A percentile compares a stretch with the other conserved stretches of the same genome.
Conservation (phyloP, 1,140 invertebrate species). For the Acromyrmex charruanus region DNA sequence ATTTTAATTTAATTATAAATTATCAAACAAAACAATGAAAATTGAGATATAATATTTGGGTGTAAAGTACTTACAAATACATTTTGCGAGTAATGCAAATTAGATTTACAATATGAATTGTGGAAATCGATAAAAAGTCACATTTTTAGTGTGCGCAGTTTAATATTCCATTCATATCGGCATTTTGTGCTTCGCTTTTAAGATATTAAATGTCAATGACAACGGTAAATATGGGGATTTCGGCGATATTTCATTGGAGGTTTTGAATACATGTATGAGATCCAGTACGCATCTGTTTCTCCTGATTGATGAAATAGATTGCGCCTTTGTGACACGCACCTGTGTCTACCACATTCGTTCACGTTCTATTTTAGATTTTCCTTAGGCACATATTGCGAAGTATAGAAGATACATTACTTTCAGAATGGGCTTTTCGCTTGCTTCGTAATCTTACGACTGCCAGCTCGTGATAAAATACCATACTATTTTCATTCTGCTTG, state of each 20-base stretch:
- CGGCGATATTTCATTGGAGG: conserved; percentile 54
- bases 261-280: conserved; percentile 65
- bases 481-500: conserved; percentile 19
- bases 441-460: conserved; percentile 30
- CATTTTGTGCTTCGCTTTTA: conserved; percentile 49
- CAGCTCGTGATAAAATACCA: background rate
- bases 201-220: conserved; percentile 62
- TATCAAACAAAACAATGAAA: background rate
- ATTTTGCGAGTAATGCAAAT: background rate
- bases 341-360: conserved; percentile 71
- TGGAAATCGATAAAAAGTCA: background rate
- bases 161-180: conserved; percentile 43
- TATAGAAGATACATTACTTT: conserved; percentile 55
- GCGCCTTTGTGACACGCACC: conserved; percentile 80
- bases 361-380: conserved; percentile 65
- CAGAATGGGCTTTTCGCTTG: conserved; percentile 8
- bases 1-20: background rate
- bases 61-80: background rate
- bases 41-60: background rate
- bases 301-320: conserved; percentile 84
- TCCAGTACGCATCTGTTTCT: conserved; percentile 79
- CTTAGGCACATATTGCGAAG: conserved; percentile 57
- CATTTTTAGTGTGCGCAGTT: conserved; percentile 6
- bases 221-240: conserved; percentile 38
- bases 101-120: background rate